These are phyloP conservation scores for Ericerus pela DNA, from an alignment of 1,140 invertebrate genomes.

Conservation along the genomic window DNA sequence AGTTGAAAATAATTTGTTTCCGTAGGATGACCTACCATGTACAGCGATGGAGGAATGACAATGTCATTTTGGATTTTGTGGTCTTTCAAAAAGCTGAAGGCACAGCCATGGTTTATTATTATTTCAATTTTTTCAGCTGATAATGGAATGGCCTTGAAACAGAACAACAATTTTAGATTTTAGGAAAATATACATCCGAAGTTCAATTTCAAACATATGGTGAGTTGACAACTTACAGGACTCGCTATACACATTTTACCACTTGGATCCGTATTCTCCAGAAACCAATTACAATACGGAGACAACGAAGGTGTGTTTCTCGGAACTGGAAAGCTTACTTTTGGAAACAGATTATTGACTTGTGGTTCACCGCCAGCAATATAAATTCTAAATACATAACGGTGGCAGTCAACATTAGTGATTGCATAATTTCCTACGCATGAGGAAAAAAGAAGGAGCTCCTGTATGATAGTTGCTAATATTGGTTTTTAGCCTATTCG, in stretches of 20 bases:
- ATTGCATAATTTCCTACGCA: no score
- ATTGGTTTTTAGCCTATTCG: no score
- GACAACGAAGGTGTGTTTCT: conserved; percentile 53
- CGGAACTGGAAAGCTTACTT: conserved; percentile 50
- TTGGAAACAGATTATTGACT: conserved; percentile 43
- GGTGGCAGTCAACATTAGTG: no score
- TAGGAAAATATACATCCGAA: no score
- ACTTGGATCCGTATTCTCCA: no score
- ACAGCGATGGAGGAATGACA: neutral
- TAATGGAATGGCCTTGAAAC: neutral
- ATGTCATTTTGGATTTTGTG: neutral
- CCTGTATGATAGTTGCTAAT: no score
- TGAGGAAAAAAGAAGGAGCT: no score
- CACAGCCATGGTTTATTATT: neutral
- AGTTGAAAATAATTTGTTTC: no score
- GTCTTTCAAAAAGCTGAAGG: neutral
- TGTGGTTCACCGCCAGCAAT: conserved; percentile 44
- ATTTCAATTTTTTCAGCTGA: neutral
- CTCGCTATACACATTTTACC: no score
- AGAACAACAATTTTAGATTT: neutral
- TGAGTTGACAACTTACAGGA: no score
- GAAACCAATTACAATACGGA: conserved; percentile 55
- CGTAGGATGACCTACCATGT: conserved; percentile 5
- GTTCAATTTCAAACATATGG: no score
- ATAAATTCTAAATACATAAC: conserved; percentile 48